Evolutionary conservation across 2,888 invertebrate species (phyloP), one percentile per base, ranked within the genome.

Genomic region (Myathropa florea): DNA sequence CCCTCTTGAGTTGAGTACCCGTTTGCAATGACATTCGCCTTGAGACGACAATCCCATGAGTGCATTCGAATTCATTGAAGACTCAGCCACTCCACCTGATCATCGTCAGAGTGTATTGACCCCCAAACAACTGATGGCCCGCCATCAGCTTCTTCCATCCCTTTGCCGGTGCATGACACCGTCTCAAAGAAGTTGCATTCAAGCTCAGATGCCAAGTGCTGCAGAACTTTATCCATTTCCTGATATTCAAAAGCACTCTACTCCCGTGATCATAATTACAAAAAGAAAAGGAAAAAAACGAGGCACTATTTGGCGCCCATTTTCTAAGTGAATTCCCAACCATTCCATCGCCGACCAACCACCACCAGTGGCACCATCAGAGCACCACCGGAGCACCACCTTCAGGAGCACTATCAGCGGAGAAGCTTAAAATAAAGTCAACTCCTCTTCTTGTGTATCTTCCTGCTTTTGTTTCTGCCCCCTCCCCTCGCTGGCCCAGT

Each of bases 351-450:
- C 65, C 57, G 64, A 23, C 14, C 21, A 7, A 23, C 7, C 28
- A 28, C 28, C 28, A 24, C 26, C 60, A 72, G 30, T 33, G 33
- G 46, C 67, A 28, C 21, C 63, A 6, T 14, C 76, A 28, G 2
- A 12, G 4, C 30, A n/a, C 2, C 39, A n/a, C 60, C 53, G n/a
- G n/a, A n/a, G n/a, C n/a, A n/a, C n/a, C n/a, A n/a, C n/a, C n/a
- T n/a, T 67, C 71, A 67, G 23, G 46, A 61, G 63, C 68, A 82
- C 72, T 78, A 78, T 75, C 82, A 33, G 33, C 36, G 61, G 46
- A 77, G 53, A 65, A 76, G 71, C 76, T 85, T 81, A 81, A 82
- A 73, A 71, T 82, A 70, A 77, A 82, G 78, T 78, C 78, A 65
- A 86, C 67, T 76, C 70, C 60, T 46, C 23, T 53, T 72, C 53